phyloP scores from a whole-genome alignment of 2,888 invertebrate genomes.

The Drosophila macrospina region DNA sequence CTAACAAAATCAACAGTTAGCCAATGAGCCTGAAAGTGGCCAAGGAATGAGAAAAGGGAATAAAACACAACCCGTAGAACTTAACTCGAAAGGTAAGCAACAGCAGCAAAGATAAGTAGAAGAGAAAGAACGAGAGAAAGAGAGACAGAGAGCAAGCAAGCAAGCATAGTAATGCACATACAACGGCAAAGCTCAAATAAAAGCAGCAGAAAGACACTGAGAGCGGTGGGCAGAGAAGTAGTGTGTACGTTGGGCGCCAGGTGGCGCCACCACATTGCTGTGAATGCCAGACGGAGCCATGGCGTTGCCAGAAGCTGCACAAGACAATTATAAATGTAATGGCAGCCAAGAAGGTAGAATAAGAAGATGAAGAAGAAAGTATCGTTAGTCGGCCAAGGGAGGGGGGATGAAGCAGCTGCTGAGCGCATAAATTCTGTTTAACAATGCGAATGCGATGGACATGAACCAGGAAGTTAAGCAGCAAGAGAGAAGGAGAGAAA shows the following conservation, averaged over 20 bases:
- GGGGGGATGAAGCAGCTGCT: slow-evolving; percentile 58
- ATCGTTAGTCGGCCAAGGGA: slow-evolving; percentile 15
- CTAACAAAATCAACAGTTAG: slow-evolving; percentile 77
- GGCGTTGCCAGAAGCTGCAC: slow-evolving; percentile 68
- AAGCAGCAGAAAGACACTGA: not conserved
- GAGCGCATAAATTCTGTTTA: slow-evolving; percentile 77
- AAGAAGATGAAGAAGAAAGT: slow-evolving; percentile 13
- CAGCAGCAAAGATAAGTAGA: slow-evolving; percentile 1
- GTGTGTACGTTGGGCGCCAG: slow-evolving; percentile 31
- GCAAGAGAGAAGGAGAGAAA: not conserved
- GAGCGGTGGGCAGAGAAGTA: not conserved
- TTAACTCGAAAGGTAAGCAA: slow-evolving; percentile 35
- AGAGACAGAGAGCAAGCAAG: not conserved
- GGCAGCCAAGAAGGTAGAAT: slow-evolving; percentile 51
- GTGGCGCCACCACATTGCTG: slow-evolving; percentile 38
- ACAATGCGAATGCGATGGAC: slow-evolving; percentile 68
- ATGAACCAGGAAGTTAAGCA: slow-evolving; percentile 28
- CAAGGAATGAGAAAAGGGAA: slow-evolving; percentile 27
- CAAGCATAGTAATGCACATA: slow-evolving; percentile 4
- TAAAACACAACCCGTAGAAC: slow-evolving; percentile 27
- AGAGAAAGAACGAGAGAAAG: not conserved
- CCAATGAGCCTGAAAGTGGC: slow-evolving; percentile 75
- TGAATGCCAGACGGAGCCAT: slow-evolving; percentile 23
- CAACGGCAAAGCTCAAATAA: slow-evolving; percentile 8
- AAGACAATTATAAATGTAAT: slow-evolving; percentile 80